A percentile compares a stretch with the other conserved stretches of the same genome.
Conservation (phyloP, 2,888 invertebrate species). For the Emmelina monodactyla region DNA sequence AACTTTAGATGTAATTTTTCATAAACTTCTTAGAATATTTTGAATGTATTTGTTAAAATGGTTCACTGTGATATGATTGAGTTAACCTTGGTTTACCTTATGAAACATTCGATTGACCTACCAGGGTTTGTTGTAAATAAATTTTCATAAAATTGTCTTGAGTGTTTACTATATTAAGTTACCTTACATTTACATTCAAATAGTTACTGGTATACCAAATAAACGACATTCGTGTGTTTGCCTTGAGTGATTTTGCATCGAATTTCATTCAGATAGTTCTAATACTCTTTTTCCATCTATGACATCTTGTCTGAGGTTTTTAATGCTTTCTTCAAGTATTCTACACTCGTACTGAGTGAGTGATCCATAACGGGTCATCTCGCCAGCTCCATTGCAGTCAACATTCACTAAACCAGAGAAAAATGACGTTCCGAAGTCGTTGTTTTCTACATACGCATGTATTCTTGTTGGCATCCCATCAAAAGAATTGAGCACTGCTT, state of each 20-base stretch:
- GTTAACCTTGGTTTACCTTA: constrained; percentile 32
- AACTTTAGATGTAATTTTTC: constrained; percentile 5
- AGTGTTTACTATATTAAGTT: background rate
- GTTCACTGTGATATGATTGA: constrained; percentile 54
- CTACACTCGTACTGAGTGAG: constrained; percentile 31
- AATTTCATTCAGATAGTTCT: constrained; percentile 19
- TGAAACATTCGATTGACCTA: constrained; percentile 27
- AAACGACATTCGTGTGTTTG: no score
- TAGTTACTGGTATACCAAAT: no score
- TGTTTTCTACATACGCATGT: constrained; percentile 39
- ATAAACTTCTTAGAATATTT: constrained; percentile 7
- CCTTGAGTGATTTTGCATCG: no score
- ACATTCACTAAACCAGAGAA: constrained; percentile 35
- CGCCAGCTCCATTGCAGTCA: constrained; percentile 25
- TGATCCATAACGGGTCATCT: constrained; percentile 31
- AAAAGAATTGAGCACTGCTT: constrained; percentile 60
- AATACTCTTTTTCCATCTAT: constrained; percentile 31
- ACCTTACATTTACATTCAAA: background rate
- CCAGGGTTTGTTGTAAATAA: constrained; percentile 41
- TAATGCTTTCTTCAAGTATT: constrained; percentile 31
- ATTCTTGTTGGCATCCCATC: constrained; percentile 26
- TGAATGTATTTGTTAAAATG: constrained; percentile 2
- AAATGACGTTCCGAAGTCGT: constrained; percentile 41
- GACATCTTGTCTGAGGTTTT: constrained; percentile 34
- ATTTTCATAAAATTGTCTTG: constrained; percentile 13